Evolutionary conservation across 2,113 vertebrate genomes (phyloP).

Genomic region (Nothocercus nigrocapillus): DNA sequence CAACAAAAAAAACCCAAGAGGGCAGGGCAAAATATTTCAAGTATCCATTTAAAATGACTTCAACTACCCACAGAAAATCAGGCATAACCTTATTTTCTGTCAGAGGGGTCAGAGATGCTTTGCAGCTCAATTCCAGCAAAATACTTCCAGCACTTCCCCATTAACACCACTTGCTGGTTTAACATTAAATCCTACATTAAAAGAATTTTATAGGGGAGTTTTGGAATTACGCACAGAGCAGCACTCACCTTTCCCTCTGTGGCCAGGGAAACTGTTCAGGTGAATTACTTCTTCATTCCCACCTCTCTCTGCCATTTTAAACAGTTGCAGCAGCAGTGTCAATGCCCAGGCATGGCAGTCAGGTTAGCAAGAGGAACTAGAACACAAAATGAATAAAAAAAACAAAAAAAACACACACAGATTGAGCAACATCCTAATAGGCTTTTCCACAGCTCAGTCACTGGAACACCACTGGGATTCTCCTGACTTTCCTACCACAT

Average conservation of each 20-base stretch:
- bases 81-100: too few species aligned
- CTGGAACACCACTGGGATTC: neutral
- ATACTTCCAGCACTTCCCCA: neutral
- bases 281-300: slow-evolving; percentile 89
- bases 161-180: neutral
- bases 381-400: neutral
- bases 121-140: neutral
- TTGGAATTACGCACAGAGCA: rapidly evolving
- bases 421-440: neutral
- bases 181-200: neutral
- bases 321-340: slow-evolving; percentile 28
- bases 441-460: neutral
- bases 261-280: slow-evolving; percentile 86
- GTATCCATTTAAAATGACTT: neutral
- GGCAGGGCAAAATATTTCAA: slow-evolving; percentile 14
- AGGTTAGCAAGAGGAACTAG: slow-evolving; percentile 29
- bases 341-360: slow-evolving; percentile 57
- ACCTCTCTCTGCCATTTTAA: slow-evolving; percentile 88
- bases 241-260: slow-evolving; percentile 85
- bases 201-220: neutral
- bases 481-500: neutral
- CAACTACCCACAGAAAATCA: neutral
- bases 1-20: neutral
- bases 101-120: too few species aligned
- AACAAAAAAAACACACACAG: neutral